Conservation (phyloP, 2,113 vertebrate genomes). For the Potamarius usumacintae region DNA sequence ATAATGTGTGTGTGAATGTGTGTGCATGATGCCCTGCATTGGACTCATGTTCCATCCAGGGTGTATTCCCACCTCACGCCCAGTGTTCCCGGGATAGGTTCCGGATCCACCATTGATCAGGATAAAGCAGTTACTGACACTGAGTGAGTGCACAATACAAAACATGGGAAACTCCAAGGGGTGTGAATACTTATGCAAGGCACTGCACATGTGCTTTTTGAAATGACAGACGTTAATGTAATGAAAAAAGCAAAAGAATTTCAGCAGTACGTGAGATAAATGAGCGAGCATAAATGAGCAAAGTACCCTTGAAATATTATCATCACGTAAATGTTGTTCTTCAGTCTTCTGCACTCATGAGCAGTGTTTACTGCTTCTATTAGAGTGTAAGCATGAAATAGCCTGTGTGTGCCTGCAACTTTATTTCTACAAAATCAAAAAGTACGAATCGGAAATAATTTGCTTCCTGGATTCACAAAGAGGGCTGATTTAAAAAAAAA, state of each 20-base stretch:
- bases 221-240: slow-evolving; percentile 29
- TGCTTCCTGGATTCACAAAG: background rate
- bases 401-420: background rate
- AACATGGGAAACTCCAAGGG: background rate
- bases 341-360: background rate
- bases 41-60: background rate
- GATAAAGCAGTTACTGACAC: background rate
- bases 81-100: background rate
- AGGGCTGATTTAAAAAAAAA: background rate
- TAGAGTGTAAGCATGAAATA: background rate
- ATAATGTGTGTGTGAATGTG: background rate
- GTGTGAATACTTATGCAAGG: slow-evolving; percentile 8
- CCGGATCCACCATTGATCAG: background rate
- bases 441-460: background rate
- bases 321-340: background rate
- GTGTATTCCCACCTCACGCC: background rate
- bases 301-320: background rate
- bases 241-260: slow-evolving; percentile 35
- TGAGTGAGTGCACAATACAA: background rate
- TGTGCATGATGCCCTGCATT: background rate
- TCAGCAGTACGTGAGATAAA: slow-evolving; percentile 28
- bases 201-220: background rate
- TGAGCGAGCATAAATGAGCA: background rate
- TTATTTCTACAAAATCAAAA: background rate
- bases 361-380: background rate